Percentiles rank a stretch among this genome's conserved stretches.
Evolutionary conservation across 2,888 invertebrate genomes (phyloP).

Genomic region (Latheticus oryzae): DNA sequence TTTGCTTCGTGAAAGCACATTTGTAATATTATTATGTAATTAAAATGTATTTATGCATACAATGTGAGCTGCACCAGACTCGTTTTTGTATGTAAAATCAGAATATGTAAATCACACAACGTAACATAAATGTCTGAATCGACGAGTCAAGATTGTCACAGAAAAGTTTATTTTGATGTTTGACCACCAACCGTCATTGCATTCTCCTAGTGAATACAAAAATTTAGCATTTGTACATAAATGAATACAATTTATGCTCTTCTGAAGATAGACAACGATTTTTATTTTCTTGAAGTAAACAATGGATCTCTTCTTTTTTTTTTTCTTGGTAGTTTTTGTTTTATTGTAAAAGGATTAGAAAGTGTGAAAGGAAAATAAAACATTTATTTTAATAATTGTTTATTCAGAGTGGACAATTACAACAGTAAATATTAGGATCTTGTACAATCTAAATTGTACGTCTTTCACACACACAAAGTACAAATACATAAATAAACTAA

Average conservation of each 20-base stretch:
- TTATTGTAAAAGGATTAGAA: slow-evolving; percentile 3
- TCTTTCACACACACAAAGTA: slow-evolving; percentile 63
- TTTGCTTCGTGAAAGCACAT: too few species aligned
- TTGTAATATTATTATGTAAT: too few species aligned
- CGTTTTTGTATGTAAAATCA: slow-evolving; percentile 46
- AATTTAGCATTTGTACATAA: slow-evolving; percentile 47
- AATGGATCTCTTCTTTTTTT: slow-evolving; percentile 1
- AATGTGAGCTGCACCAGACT: neutral
- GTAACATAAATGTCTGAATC: slow-evolving; percentile 47
- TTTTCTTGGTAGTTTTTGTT: neutral
- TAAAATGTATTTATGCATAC: slow-evolving; percentile 9
- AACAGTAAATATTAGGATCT: slow-evolving; percentile 65
- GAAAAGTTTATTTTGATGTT: slow-evolving; percentile 47
- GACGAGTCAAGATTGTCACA: slow-evolving; percentile 49
- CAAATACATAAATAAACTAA: slow-evolving; percentile 65
- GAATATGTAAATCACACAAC: slow-evolving; percentile 31
- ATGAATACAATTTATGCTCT: slow-evolving; percentile 56
- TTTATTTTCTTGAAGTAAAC: slow-evolving; percentile 6
- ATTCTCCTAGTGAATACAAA: slow-evolving; percentile 36
- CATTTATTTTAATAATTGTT: slow-evolving; percentile 48
- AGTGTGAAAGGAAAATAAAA: slow-evolving; percentile 26
- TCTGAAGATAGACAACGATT: slow-evolving; percentile 46
- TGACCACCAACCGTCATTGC: slow-evolving; percentile 50
- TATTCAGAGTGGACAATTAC: slow-evolving; percentile 67
- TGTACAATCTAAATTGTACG: slow-evolving; percentile 62